Conservation (phyloP, 2,888 invertebrate species). For the Patella pellucida region DNA sequence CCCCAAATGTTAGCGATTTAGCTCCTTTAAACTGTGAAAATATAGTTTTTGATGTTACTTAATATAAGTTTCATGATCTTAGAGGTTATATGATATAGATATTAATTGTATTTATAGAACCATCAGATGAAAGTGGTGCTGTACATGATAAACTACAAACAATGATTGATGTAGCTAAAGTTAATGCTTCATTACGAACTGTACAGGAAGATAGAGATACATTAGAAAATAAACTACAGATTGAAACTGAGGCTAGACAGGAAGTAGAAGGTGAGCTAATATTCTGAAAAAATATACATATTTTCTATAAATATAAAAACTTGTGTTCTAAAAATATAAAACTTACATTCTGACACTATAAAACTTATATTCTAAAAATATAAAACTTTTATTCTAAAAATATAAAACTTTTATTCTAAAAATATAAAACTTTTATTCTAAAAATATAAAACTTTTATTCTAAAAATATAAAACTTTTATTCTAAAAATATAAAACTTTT, state of each 20-base stretch:
- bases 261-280: constrained; percentile 61
- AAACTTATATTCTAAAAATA: not conserved
- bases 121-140: constrained; percentile 21
- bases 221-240: constrained; percentile 56
- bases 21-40: too few relatives aligned
- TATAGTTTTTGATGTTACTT: too few relatives aligned
- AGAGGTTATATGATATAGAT: not conserved
- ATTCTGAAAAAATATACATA: not conserved
- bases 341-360: not conserved
- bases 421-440: too few relatives aligned
- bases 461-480: too few relatives aligned
- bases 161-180: constrained; percentile 67
- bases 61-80: not conserved
- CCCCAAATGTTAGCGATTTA: too few relatives aligned
- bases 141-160: constrained; percentile 58
- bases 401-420: too few relatives aligned
- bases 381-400: too few relatives aligned
- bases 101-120: constrained; percentile 2
- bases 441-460: too few relatives aligned
- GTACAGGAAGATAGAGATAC: constrained; percentile 61
- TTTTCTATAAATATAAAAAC: not conserved
- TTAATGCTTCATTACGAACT: constrained; percentile 60
- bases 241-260: constrained; percentile 59
- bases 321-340: not conserved
- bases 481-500: too few relatives aligned